Base-by-base conservation (phyloP, 2,797 vertebrate species). In the Sebastes diaconus region DNA sequence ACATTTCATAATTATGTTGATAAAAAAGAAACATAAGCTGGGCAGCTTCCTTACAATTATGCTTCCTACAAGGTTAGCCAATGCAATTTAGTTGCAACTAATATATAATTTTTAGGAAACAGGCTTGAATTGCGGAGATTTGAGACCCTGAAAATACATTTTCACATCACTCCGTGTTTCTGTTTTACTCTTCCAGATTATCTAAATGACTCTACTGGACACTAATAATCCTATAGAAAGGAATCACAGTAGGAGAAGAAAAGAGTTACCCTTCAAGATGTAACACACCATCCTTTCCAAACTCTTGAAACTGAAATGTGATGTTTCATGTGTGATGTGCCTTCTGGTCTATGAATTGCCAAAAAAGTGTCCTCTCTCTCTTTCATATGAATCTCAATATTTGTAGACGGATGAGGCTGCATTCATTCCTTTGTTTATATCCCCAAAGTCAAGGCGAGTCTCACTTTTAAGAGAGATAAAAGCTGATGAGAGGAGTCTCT, bases 341-440 rank as follows among this genome's bases (percentile, higher is more conserved):
- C 7, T 34, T 54, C 32, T 61, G 30, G 7, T 54, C 20, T 4
- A 54, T 34, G n/a, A 25, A n/a, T 52, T 5, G 7, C 14, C 30
- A 42, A 60, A 22, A 50, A 42, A 9, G 13, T 8, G 14, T 32
- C 24, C 5, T 7, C 42, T 10, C 20, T 73, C 22, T 68, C 16
- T 20, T 12, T 73, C 7, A 13, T 12, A 24, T 50, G 2, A 70
- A 39, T 36, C 13, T 5, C 50, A n/a, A 46, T 59, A 68, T 52
- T 52, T 61, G 2, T n/a, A 14, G 18, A 25, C 52, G 24, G 29
- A 67, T 42, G 29, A 11, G 24, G 20, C 36, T 69, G 58, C 29
- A 61, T 73, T 73, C 24, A 59, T 22, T 54, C 9, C 30, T 60
- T 66, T 55, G 65, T 73, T 71, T 78, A 52, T 11, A 71, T 11